A percentile compares a stretch with the other conserved stretches of the same genome.
phyloP scores from a whole-genome alignment of 1,140 invertebrate genomes.

The Octopus sinensis region DNA sequence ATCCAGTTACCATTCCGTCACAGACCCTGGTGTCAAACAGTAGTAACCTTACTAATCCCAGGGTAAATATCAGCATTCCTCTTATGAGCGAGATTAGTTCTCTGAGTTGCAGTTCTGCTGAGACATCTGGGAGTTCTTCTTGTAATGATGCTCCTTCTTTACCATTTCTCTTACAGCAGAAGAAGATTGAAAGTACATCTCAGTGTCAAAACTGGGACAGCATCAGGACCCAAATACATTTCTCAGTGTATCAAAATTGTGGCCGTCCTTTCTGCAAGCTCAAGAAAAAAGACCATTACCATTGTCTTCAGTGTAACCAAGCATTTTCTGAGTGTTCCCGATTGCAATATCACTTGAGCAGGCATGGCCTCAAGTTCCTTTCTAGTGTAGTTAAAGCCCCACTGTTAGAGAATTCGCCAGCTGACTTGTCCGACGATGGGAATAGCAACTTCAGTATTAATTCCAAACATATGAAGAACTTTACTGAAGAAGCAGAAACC shows the following conservation, averaged over 20 bases:
- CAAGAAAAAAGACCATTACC: constrained; percentile 79
- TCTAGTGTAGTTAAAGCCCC: too few relatives aligned
- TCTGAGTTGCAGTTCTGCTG: neutral
- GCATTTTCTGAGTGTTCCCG: constrained; percentile 59
- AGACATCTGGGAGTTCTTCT: constrained; percentile 12
- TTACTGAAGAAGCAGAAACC: too few relatives aligned
- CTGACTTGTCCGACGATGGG: too few relatives aligned
- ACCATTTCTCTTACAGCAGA: constrained; percentile 48
- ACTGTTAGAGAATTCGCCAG: too few relatives aligned
- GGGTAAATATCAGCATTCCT: neutral
- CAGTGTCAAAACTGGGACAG: constrained; percentile 37
- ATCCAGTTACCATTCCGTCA: neutral
- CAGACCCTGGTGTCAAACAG: neutral
- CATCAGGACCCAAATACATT: constrained; percentile 46
- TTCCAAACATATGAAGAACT: too few relatives aligned
- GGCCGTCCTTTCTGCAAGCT: constrained; percentile 81
- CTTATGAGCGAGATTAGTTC: neutral
- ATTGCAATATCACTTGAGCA: constrained; percentile 56
- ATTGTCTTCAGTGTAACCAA: constrained; percentile 84
- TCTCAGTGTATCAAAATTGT: constrained; percentile 63
- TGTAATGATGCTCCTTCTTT: constrained; percentile 29
- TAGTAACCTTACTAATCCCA: constrained; percentile 11
- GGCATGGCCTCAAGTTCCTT: constrained; percentile 51
- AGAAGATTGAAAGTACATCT: constrained; percentile 33
- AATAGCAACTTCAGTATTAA: too few relatives aligned